phyloP scores from a whole-genome alignment of 2,113 vertebrate species.

The Cricetomys ansorgei region DNA sequence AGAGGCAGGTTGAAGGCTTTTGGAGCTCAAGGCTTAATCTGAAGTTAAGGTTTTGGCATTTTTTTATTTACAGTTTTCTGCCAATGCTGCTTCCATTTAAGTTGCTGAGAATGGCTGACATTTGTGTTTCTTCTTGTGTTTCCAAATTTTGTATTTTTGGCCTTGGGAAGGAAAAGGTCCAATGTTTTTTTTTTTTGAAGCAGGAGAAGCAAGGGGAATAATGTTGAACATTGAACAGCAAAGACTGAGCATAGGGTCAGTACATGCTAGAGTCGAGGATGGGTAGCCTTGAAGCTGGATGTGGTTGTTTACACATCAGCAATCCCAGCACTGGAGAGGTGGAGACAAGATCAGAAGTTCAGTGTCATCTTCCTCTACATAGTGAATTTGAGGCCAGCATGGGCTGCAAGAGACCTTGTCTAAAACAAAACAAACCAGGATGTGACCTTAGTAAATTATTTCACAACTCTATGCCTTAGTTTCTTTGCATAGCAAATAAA shows the following conservation, averaged over 20 bases:
- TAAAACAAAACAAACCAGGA: neutral
- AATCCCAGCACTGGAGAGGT: neutral
- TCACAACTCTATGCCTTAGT: neutral
- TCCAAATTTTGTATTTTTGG: slow-evolving; percentile 63
- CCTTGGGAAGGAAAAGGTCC: neutral
- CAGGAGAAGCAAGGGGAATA: neutral
- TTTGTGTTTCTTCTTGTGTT: slow-evolving; percentile 54
- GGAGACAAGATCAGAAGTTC: neutral
- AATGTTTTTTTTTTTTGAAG: slow-evolving; percentile 15
- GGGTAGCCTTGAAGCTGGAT: neutral
- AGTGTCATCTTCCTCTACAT: neutral
- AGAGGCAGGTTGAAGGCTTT: slow-evolving; percentile 60
- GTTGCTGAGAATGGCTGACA: slow-evolving; percentile 51
- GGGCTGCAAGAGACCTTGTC: neutral
- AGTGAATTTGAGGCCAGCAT: neutral
- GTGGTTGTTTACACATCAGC: neutral
- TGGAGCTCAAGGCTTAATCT: slow-evolving; percentile 54
- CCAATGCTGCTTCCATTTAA: slow-evolving; percentile 69
- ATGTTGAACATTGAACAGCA: neutral
- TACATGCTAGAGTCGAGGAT: neutral
- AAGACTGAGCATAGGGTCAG: neutral
- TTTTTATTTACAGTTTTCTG: slow-evolving; percentile 55
- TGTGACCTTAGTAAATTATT: neutral
- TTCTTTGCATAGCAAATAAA: neutral
- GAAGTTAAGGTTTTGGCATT: slow-evolving; percentile 54